Base-by-base conservation (phyloP, 2,113 vertebrate species). In the Pterocles gutturalis region DNA sequence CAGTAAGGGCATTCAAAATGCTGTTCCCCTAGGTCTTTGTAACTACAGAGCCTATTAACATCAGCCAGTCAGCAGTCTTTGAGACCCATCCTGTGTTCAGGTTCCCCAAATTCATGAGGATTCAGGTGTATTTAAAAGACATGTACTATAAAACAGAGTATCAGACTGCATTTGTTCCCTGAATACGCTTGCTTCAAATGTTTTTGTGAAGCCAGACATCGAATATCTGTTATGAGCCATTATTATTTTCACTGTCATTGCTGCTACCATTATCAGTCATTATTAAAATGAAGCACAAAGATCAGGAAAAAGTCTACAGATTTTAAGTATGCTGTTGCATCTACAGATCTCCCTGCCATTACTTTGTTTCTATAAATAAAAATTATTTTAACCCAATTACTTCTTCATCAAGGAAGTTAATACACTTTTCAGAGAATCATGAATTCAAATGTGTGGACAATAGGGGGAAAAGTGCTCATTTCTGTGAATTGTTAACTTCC, bases 401-500 rank as follows among this genome's bases (percentile, higher is more conserved):
- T 96, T 61, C 62, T 92, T 82, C 75, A 85, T 83, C 36, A 80
- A 94, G 85, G 82, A 96, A 91, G 66, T 86, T 83, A 91, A 91
- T 53, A 64, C 1, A 13, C 4, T 87, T 96, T 77, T 83, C 66
- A 93, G 71, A 96, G 54, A 96, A 83, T 43, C 5, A 4, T 60
- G 38, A 43, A 88, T 94, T 86, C 75, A 66, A 90, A 53, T 54
- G 26, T 51, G 43, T 20, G 26, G 34, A 96, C 90, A 91, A 95
- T 91, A 62, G 90, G 78, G 36, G 91, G 83, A 96, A 96, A 90
- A 64, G 70, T 51, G 45, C 34, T 86, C 85, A 93, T 72, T 93
- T 90, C 90, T 93, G 85, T 96, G 91, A 92, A 91, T 82, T 94
- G 87, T 93, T 90, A 94, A 67, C 45, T 53, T 78, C 15, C 33